Base-by-base conservation (phyloP, 2,113 vertebrate genomes). In the Alethe diademata region DNA sequence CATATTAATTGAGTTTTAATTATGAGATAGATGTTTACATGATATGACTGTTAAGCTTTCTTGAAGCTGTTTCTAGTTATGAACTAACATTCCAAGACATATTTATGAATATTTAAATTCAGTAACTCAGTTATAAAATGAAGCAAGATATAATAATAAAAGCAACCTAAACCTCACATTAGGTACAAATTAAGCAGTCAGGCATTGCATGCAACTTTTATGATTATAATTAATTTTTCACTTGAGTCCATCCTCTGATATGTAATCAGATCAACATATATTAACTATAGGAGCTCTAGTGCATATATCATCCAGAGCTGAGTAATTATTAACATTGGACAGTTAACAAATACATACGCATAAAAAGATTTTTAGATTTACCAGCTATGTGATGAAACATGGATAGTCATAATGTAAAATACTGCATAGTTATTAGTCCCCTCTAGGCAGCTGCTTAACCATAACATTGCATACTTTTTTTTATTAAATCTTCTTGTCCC, bases 1-100 rank as follows among this genome's bases (percentile, higher is more conserved):
- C 71, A 95, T 85, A 79, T 95, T 95, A 96, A 97, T 93, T 92
- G 76, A 88, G 79, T 73, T 96, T 95, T 96, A 96, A 97, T 96
- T 96, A 81, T 71, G 78, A 82, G 90, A 91, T 67, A 91, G 78
- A 95, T 92, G 62, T 51, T 94, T 94, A 45, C 83, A 75, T 75
- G 86, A 96, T 92, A 56, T 73, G 56, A 96, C 92, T 93, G 83
- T 85, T 89, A 95, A 97, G 57, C 65, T 76, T 92, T 64, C 69
- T 94, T 95, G 86, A 95, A 94, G 95, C 60, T 43, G 20, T 88
- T 95, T 96, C 74, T 92, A 42, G 86, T 85, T 95, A 74, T 91
- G 28, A 95, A 74, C 53, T 90, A 79, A 88, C 47, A 91, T 88
- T 73, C 76, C 0, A 4, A 94, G 94, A 94, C 7, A 33, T 79